Percentiles rank a stretch among this genome's conserved stretches.
phyloP scores from a whole-genome alignment of 1,140 invertebrate species.

The Rhyacophila brunnea region DNA sequence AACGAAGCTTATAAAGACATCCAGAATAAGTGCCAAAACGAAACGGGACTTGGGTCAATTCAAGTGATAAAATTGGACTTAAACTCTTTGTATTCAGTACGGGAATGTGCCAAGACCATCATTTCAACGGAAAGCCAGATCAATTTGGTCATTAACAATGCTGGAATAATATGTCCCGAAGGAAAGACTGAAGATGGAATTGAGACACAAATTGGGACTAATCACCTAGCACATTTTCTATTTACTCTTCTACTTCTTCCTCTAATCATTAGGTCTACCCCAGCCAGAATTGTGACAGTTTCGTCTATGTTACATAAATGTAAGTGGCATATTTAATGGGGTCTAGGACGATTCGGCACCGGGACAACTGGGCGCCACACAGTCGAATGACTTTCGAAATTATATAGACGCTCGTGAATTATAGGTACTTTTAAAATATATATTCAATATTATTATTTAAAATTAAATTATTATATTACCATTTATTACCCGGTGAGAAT shows the following conservation, averaged over 20 bases:
- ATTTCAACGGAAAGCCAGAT: constrained; percentile 60
- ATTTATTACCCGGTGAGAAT: no score
- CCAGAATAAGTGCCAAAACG: constrained; percentile 44
- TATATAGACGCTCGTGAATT: background rate
- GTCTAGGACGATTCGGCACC: no score
- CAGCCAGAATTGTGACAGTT: constrained; percentile 58
- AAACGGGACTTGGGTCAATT: constrained; percentile 57
- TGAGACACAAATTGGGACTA: constrained; percentile 79
- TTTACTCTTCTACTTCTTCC: constrained; percentile 76
- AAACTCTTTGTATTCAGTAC: constrained; percentile 68
- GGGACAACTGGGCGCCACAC: no score
- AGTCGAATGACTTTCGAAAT: background rate
- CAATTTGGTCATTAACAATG: constrained; percentile 79
- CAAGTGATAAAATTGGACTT: constrained; percentile 67
- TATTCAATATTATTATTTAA: background rate
- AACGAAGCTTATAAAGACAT: constrained; percentile 53
- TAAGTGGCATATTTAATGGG: no score
- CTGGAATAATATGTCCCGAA: constrained; percentile 72
- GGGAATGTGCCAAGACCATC: constrained; percentile 66
- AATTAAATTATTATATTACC: no score
- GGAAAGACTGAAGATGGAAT: constrained; percentile 74
- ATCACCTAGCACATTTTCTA: constrained; percentile 83
- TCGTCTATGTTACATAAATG: constrained; percentile 53
- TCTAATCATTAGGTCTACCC: constrained; percentile 60
- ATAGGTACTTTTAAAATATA: constrained; percentile 1